Evolutionary conservation across 1,140 invertebrate species (phyloP).

Genomic region (Notospermus geniculatus): DNA sequence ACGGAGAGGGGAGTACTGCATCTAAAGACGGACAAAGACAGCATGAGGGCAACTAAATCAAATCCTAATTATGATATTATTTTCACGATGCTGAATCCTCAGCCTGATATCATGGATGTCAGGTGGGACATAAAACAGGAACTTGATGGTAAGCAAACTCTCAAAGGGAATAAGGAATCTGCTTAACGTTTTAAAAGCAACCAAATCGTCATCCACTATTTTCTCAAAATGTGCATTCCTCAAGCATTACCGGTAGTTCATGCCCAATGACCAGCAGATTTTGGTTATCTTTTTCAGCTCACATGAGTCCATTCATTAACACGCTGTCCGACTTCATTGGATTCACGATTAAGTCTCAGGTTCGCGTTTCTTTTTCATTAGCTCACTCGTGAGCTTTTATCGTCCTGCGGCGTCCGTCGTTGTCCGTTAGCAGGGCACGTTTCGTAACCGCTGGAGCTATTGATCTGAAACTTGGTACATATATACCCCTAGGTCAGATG

Average conservation of each 20-base stretch:
- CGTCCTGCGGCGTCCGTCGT: too few relatives aligned
- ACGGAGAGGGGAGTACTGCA: constrained; percentile 24
- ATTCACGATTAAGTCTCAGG: constrained; percentile 79
- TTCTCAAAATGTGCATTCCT: too few relatives aligned
- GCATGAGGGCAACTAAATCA: constrained; percentile 45
- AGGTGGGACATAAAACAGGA: constrained; percentile 67
- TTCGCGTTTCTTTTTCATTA: constrained; percentile 9
- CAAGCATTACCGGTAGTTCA: too few relatives aligned
- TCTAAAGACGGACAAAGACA: constrained; percentile 49
- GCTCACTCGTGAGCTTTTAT: too few relatives aligned
- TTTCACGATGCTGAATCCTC: constrained; percentile 73
- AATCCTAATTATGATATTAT: constrained; percentile 70
- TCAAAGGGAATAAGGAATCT: too few relatives aligned
- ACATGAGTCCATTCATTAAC: constrained; percentile 70
- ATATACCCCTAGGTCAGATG: too few relatives aligned
- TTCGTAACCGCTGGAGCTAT: too few relatives aligned
- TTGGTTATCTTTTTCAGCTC: constrained; percentile 63
- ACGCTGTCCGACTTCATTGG: constrained; percentile 68
- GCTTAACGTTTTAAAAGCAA: too few relatives aligned
- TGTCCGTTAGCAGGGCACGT: too few relatives aligned
- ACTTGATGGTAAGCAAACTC: constrained; percentile 62
- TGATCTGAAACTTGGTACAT: too few relatives aligned
- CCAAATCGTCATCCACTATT: too few relatives aligned
- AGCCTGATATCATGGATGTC: constrained; percentile 68
- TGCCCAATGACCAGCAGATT: too few relatives aligned